Evolutionary conservation across 2,113 vertebrate genomes (phyloP), one percentile per base, ranked within the genome.

Genomic region (Anolis carolinensis): DNA sequence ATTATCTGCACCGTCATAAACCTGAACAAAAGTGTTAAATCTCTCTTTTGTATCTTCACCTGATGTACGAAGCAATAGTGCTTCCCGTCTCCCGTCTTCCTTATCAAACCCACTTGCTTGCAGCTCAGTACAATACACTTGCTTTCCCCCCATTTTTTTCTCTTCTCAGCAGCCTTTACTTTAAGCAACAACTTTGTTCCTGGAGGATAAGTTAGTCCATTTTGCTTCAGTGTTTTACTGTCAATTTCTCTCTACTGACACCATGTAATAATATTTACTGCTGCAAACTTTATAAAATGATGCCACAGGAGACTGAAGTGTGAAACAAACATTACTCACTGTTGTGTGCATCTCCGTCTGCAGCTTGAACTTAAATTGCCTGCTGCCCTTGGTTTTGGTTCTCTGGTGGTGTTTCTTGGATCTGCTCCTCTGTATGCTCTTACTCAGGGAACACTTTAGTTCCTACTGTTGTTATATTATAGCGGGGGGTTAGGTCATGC

Each of bases 221-320:
- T 74, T 78, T 70, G 63, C 27, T 50, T 81, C 30, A 23, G 25
- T 70, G 39, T 81, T 68, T 67, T 52, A 50, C 72, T 65, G 32
- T 50, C 73, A 77, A 44, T 48, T 84, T 84, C 62, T 85, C 23
- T 85, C 23, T 85, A 78, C 39, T 30, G 73, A 27, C 59, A 50
- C 48, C 62, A 52, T 77, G 74, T 84, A 50, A 85, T 68, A 34
- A 77, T 65, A 76, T 76, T 20, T 78, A 78, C 65, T 52, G 62
- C 7, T 78, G 44, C 62, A 77, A 85, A 52, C 48, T 36, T 76
- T 77, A 68, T 77, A 52, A 78, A 70, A 77, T 67, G n/a, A 11
- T 78, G 44, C 32, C 44, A 50, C 63, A 78, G 74, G 48, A 85
- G 63, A 85, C 74, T 84, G 62, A 78, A 52, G n/a, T 68, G 48